Conservation (phyloP, 2,113 vertebrate genomes). For the Copsychus sechellarum region DNA sequence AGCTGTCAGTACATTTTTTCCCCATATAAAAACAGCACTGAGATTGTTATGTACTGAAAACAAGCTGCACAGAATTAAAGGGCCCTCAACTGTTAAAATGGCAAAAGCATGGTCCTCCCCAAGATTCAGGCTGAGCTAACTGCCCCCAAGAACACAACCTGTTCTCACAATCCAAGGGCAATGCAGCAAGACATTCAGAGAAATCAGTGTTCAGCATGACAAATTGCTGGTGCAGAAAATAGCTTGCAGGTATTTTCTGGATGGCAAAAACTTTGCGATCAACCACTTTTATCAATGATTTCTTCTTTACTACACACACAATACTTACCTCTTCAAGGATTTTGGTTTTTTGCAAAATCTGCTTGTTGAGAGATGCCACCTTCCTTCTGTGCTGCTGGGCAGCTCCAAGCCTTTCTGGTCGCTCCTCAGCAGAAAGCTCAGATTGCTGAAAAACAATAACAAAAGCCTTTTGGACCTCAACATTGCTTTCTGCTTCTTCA, state of each 20-base stretch:
- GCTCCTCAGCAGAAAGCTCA: constrained; percentile 85
- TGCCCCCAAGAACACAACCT: not conserved
- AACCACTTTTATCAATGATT: not conserved
- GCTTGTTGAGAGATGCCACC: constrained; percentile 86
- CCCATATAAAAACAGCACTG: not conserved
- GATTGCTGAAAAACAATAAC: constrained; percentile 72
- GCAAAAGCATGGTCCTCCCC: not conserved
- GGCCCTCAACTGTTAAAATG: not conserved
- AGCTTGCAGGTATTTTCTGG: not conserved
- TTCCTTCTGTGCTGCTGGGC: constrained; percentile 87
- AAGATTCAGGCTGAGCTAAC: not conserved
- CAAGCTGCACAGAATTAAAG: not conserved
- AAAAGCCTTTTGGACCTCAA: not conserved
- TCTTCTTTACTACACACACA: not conserved
- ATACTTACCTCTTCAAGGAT: constrained; percentile 84
- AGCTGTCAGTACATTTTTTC: not conserved
- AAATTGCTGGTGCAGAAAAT: not conserved
- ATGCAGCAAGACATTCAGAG: not conserved
- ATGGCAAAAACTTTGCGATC: not conserved
- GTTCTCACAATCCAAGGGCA: not conserved
- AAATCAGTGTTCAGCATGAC: not conserved
- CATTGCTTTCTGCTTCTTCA: not conserved
- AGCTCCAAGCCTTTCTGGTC: constrained; percentile 83
- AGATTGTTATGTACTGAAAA: not conserved
- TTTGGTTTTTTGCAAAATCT: constrained; percentile 86